Evolutionary conservation across 2,888 invertebrate species (phyloP).

Genomic region (Pheosia tremula): DNA sequence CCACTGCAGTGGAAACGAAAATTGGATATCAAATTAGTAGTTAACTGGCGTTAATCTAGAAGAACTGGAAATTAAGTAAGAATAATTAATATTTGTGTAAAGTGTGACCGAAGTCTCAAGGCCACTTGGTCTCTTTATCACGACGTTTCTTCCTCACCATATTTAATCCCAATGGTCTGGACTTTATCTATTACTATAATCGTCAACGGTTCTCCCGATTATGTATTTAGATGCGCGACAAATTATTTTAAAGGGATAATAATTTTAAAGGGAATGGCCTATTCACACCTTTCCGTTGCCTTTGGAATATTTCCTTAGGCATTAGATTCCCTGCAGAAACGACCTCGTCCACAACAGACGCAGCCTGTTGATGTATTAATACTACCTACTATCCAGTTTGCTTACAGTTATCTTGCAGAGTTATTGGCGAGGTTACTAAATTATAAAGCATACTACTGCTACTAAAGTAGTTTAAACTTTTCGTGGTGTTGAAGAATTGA

Average conservation of each 20-base stretch:
- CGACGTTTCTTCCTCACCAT: background rate
- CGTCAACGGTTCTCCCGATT: background rate
- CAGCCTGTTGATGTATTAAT: conserved; percentile 26
- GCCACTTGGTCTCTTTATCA: background rate
- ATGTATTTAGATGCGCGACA: conserved; percentile 5
- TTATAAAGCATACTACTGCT: too few relatives aligned
- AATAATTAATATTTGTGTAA: too few relatives aligned
- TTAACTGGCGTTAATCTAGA: too few relatives aligned
- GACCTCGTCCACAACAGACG: conserved; percentile 10
- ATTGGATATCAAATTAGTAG: too few relatives aligned
- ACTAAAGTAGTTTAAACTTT: too few relatives aligned
- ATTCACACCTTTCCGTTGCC: background rate
- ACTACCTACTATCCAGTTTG: conserved; percentile 13
- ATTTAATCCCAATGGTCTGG: background rate
- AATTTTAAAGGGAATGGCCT: background rate
- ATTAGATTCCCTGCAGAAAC: background rate
- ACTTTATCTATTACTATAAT: background rate
- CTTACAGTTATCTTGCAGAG: background rate
- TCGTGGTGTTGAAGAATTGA: too few relatives aligned
- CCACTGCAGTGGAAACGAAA: too few relatives aligned
- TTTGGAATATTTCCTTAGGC: background rate
- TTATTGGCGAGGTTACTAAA: background rate
- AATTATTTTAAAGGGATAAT: too few relatives aligned
- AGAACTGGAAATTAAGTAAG: too few relatives aligned
- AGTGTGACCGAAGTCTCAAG: too few relatives aligned